A percentile compares a stretch with the other conserved stretches of the same genome.
Conservation (phyloP, 2,113 vertebrate species). For the Megaleporinus macrocephalus region DNA sequence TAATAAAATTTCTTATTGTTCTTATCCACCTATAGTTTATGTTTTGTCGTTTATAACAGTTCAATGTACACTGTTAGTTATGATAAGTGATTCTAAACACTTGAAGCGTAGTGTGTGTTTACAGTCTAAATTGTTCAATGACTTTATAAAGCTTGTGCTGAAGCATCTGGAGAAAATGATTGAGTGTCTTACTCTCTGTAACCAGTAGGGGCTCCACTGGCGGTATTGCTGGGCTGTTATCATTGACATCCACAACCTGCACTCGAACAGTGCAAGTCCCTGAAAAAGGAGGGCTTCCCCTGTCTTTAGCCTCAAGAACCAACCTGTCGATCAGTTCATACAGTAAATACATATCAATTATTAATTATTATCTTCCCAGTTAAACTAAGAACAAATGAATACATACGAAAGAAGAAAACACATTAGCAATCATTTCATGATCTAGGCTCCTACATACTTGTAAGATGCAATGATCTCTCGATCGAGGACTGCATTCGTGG, state of each 20-base stretch:
- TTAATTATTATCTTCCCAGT: not conserved
- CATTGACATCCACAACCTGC: slow-evolving; percentile 88
- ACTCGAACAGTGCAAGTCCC: slow-evolving; percentile 78
- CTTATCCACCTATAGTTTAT: too few species aligned
- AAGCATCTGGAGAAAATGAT: not conserved
- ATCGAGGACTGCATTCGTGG: slow-evolving; percentile 81
- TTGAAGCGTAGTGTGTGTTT: too few species aligned
- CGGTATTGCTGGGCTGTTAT: slow-evolving; percentile 85
- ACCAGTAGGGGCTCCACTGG: slow-evolving; percentile 78
- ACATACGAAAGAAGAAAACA: not conserved
- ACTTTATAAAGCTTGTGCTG: not conserved
- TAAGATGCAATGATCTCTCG: slow-evolving; percentile 82
- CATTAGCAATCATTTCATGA: too few species aligned
- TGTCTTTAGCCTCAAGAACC: slow-evolving; percentile 86
- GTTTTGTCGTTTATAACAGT: too few species aligned
- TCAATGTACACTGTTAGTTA: too few species aligned
- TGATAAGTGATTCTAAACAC: too few species aligned
- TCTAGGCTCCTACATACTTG: slow-evolving; percentile 77
- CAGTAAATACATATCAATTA: not conserved
- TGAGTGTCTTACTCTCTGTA: slow-evolving; percentile 85
- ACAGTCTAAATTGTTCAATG: not conserved
- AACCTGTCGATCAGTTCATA: slow-evolving; percentile 75
- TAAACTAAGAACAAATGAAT: not conserved
- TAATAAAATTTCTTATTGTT: too few species aligned
- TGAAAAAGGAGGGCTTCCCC: slow-evolving; percentile 83